Evolutionary conservation across 2,797 vertebrate species (phyloP).

Genomic region (Hipposideros larvatus): DNA sequence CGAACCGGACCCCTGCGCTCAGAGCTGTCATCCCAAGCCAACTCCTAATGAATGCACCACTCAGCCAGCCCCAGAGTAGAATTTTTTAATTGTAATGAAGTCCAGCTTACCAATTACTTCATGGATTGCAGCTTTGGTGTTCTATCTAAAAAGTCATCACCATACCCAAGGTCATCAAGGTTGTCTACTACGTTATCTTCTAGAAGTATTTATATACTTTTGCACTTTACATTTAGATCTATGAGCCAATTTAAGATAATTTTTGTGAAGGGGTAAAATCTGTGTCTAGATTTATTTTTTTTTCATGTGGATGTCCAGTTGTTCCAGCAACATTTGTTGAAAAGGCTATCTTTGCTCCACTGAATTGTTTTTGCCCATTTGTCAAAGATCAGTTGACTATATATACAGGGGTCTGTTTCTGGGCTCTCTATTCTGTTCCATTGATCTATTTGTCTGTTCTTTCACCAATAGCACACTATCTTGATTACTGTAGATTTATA

Average conservation of each 20-base stretch:
- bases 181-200: not conserved
- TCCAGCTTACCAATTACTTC: not conserved
- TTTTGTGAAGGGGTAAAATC: not conserved
- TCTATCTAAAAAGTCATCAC: not conserved
- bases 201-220: not conserved
- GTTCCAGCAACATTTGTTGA: not conserved
- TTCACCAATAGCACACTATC: not conserved
- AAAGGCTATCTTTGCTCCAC: not conserved
- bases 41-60: too few relatives aligned
- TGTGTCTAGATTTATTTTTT: not conserved
- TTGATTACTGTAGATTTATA: not conserved
- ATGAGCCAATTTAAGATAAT: not conserved
- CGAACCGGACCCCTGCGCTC: too few relatives aligned
- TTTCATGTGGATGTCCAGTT: not conserved
- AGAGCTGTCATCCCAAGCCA: too few relatives aligned
- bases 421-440: not conserved
- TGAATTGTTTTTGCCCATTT: not conserved
- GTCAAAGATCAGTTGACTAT: not conserved
- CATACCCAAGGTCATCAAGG: not conserved
- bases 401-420: not conserved
- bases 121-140: not conserved
- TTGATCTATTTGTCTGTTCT: not conserved
- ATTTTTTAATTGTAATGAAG: not conserved
- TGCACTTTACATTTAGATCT: not conserved
- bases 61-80: too few relatives aligned